Base-by-base conservation (phyloP, 2,888 invertebrate species). In the Stenodera caucasica region DNA sequence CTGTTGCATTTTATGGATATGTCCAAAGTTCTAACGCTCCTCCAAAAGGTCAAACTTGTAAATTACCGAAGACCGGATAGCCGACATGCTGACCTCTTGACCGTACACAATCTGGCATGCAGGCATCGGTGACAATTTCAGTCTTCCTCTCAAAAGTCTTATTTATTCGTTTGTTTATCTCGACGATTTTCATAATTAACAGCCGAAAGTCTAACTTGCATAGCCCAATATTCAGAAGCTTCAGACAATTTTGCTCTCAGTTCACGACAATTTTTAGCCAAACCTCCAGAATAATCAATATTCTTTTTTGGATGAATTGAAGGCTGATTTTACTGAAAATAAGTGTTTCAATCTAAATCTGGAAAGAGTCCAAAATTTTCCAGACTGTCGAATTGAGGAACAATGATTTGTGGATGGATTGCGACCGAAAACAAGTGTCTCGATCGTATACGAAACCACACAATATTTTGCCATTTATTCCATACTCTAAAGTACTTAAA, bases 21-120 rank as follows among this genome's bases (percentile, higher is more conserved):
- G 21, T 62, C 58, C 50, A 50, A 52, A 51, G 56, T 63, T 14
- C 63, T 63, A 63, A 59, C 57, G 53, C 54, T 57, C 56, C 59
- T 63, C 59, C 50, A 63, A 63, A 45, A 59, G 63, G 58, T 59
- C 58, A 63, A 53, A 49, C 58, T 40, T 59, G 53, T 59, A 59
- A 63, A 63, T 51, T 61, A 58, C 49, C 57, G 55, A 57, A 63
- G 58, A 32, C 58, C 26, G 37, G 56, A 58, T 52, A 57, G 53
- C n/a, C 63, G 63, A 63, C 63, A 63, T 59, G 56, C 59, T 63
- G 63, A 63, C 63, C 63, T 59, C 63, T 63, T 63, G 63, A 63
- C 63, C 63, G 62, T 12, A 45, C 62, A 58, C 62, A 62, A 62
- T 62, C 62, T 58, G 59, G 59, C 59, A 63, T 59, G 56, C 59